Percentiles rank a stretch among this genome's conserved stretches.
These are phyloP conservation scores for Craterocephalus amniculus DNA, from an alignment of 2,797 vertebrate genomes.

Conservation along the genomic window DNA sequence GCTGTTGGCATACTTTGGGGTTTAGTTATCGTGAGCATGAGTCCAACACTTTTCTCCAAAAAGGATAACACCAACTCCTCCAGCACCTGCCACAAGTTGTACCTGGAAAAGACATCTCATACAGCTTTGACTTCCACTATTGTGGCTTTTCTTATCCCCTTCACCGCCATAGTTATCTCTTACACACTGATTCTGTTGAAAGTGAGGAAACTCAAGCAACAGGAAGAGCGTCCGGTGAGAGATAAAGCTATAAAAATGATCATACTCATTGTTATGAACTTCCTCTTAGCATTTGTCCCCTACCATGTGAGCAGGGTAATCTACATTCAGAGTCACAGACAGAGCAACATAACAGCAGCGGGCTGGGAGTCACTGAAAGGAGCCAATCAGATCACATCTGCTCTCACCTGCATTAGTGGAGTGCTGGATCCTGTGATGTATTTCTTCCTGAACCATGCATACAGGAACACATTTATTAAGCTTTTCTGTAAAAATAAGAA, in stretches of 20 bases:
- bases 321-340: slow-evolving; percentile 65
- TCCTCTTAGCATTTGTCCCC: slow-evolving; percentile 80
- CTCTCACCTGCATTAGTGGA: slow-evolving; percentile 78
- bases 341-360: not conserved
- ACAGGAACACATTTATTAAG: slow-evolving; percentile 61
- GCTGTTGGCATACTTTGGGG: slow-evolving; percentile 72
- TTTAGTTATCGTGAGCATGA: slow-evolving; percentile 58
- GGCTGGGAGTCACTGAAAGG: slow-evolving; percentile 34
- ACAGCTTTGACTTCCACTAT: slow-evolving; percentile 72
- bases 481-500: slow-evolving; percentile 61
- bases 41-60: slow-evolving; percentile 68
- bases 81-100: slow-evolving; percentile 72
- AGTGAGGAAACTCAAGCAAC: slow-evolving; percentile 61
- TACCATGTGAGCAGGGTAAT: slow-evolving; percentile 79
- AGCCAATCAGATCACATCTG: slow-evolving; percentile 79
- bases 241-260: slow-evolving; percentile 77
- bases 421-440: slow-evolving; percentile 83
- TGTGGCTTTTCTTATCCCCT: slow-evolving; percentile 77
- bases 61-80: slow-evolving; percentile 35
- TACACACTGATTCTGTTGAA: slow-evolving; percentile 79
- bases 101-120: slow-evolving; percentile 72
- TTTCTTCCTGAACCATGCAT: slow-evolving; percentile 77
- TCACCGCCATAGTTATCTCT: slow-evolving; percentile 67
- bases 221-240: slow-evolving; percentile 44
- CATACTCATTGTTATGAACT: slow-evolving; percentile 75